These are phyloP conservation scores for Carlito syrichta DNA, from an alignment of 2,113 vertebrate genomes.

Conservation along the genomic window DNA sequence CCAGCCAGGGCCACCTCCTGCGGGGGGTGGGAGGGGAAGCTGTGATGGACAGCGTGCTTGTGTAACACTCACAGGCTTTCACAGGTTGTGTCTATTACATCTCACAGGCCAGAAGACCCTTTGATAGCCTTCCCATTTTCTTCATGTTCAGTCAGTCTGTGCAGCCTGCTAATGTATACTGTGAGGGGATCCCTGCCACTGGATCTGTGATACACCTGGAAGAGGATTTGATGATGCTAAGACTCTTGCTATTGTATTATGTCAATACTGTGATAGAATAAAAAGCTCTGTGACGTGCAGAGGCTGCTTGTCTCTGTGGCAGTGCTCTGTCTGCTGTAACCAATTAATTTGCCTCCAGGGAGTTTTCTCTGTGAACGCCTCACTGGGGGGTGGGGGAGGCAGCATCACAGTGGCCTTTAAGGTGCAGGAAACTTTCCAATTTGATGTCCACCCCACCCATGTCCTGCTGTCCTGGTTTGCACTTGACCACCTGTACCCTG, in stretches of 20 bases:
- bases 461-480: not conserved
- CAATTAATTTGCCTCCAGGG: too few relatives aligned
- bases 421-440: too few relatives aligned
- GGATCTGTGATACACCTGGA: not conserved
- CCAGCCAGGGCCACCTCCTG: not conserved
- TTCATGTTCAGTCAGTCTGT: too few relatives aligned
- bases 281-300: not conserved
- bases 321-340: rapidly evolving
- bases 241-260: not conserved
- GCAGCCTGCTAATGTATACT: too few relatives aligned
- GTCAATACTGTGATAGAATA: not conserved
- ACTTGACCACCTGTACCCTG: not conserved
- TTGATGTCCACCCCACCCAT: not conserved
- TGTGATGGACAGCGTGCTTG: not conserved
- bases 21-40: too few relatives aligned
- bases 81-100: too few relatives aligned
- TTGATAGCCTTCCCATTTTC: not conserved
- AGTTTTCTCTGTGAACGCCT: not conserved
- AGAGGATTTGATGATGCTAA: not conserved
- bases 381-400: too few relatives aligned
- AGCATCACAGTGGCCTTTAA: rapidly evolving
- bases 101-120: not conserved
- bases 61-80: not conserved
- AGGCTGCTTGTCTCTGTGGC: not conserved
- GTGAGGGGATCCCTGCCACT: too few relatives aligned